A percentile compares a stretch with the other conserved stretches of the same genome.
These are phyloP conservation scores for Blera fallax DNA, from an alignment of 2,888 invertebrate species.

Conservation along the genomic window DNA sequence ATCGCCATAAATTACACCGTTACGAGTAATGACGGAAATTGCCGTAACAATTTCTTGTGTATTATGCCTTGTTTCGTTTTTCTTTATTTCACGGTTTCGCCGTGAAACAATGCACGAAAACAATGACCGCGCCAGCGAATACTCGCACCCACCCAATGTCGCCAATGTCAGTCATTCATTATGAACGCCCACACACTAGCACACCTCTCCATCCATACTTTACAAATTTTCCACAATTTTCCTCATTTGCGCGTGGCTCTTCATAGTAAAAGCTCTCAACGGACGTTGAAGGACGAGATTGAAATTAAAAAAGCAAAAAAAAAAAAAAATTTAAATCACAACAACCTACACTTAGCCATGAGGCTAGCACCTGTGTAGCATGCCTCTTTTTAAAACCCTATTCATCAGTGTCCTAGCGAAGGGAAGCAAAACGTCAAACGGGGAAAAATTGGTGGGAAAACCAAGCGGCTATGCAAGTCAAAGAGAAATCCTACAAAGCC, in stretches of 20 bases:
- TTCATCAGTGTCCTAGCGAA: neutral
- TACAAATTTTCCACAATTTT: neutral
- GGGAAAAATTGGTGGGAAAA: constrained; percentile 4
- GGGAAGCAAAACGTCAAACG: neutral
- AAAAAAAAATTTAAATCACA: neutral
- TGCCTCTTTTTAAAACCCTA: neutral
- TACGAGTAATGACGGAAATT: constrained; percentile 52
- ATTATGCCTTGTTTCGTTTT: constrained; percentile 14
- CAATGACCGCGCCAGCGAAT: constrained; percentile 43
- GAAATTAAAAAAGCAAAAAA: constrained; percentile 12
- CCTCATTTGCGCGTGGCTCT: constrained; percentile 8
- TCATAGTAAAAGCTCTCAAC: constrained; percentile 54
- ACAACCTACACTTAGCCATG: neutral
- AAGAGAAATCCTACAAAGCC: constrained; percentile 1
- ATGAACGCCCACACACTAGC: constrained; percentile 26
- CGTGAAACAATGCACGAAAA: constrained; percentile 29
- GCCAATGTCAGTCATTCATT: constrained; percentile 28
- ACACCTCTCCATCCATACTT: neutral
- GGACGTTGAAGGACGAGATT: constrained; percentile 39
- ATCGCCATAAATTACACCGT: constrained; percentile 53
- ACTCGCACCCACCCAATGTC: neutral
- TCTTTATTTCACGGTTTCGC: neutral
- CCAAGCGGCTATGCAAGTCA: constrained; percentile 10
- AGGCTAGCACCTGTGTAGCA: constrained; percentile 32
- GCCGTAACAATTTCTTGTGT: constrained; percentile 42